Conservation (phyloP, 2,888 invertebrate species). For the Auanema freiburgensis region DNA sequence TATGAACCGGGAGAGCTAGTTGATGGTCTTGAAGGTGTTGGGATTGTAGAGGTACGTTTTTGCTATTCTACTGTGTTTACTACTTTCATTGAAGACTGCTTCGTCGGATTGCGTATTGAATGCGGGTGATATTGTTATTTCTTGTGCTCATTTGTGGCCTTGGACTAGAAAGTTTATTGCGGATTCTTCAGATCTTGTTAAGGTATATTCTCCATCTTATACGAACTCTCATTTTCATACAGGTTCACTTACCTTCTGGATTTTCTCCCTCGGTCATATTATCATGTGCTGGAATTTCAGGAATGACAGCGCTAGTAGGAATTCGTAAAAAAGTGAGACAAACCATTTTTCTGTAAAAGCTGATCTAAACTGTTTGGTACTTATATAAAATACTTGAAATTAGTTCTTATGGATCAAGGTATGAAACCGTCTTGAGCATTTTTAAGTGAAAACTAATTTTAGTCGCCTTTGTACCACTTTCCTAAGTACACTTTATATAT, state of each 20-base stretch:
- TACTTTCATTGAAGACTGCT: constrained; percentile 4
- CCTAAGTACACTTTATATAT: too few relatives aligned
- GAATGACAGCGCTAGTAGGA: constrained; percentile 65
- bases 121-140: constrained; percentile 35
- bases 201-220: constrained; percentile 23
- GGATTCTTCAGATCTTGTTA: constrained; percentile 36
- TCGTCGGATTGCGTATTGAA: constrained; percentile 20
- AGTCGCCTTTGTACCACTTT: too few relatives aligned
- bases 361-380: neutral
- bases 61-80: constrained; percentile 9
- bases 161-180: constrained; percentile 39
- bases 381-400: too few relatives aligned
- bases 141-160: constrained; percentile 37
- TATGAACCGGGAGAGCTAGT: constrained; percentile 63
- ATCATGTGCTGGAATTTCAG: constrained; percentile 62
- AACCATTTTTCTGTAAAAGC: constrained; percentile 2
- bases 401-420: too few relatives aligned
- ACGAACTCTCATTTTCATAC: neutral
- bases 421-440: too few relatives aligned
- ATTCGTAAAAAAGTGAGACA: constrained; percentile 33
- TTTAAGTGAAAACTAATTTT: too few relatives aligned
- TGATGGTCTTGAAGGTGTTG: constrained; percentile 65
- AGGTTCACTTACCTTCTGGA: constrained; percentile 41
- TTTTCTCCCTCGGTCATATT: constrained; percentile 51
- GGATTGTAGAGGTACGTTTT: constrained; percentile 37